Evolutionary conservation across 1,140 invertebrate genomes (phyloP), one percentile per base, ranked within the genome.

Genomic region (Thaumetopoea pityocampa): DNA sequence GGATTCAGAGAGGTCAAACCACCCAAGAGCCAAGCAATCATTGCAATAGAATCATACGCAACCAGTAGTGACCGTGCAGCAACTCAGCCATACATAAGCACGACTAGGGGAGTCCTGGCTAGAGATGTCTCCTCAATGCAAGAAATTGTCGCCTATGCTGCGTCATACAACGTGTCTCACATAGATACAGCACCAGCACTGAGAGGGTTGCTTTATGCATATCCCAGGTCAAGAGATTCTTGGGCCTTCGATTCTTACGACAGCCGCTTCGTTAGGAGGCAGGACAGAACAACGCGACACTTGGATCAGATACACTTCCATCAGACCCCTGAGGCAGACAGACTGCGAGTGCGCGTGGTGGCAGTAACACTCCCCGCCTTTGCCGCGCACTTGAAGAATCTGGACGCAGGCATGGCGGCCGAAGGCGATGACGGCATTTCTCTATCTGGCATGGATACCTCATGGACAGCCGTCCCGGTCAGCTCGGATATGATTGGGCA

Each of bases 401-500:
- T 17, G 4, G 29, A 18, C 10, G 2, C 29, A 7, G 29, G 29
- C 14, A 32, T 32, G 15, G 29, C 29, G 4, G 29, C 15, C 2
- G 1, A 12, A 5, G 29, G 16, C 3, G 12, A 7, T 7, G 15
- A 18, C 8, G 29, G 29, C 6, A 16, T 32, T n/a, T 4, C 14
- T 2, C 12, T 32, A 5, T 17, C 29, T 10, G 29, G 29, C 2
- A 32, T 32, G 29, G 29, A 32, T n/a, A 32, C 29, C 2, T 12
- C 6, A 5, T 32, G 29, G 29, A 32, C 16, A 32, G 29, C 29
- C 7, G 29, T 32, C 2, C 29, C 29, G 4, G 18, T 32, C 5
- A 32, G 29, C 18, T 32, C 29, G 4, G 29, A 32, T 18, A 32
- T 32, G 29, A n/a, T 32, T 4, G 29, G 29, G 2, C 16, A 18